Base-by-base conservation (phyloP, 2,888 invertebrate genomes). In the Drosophila kuntzei region DNA sequence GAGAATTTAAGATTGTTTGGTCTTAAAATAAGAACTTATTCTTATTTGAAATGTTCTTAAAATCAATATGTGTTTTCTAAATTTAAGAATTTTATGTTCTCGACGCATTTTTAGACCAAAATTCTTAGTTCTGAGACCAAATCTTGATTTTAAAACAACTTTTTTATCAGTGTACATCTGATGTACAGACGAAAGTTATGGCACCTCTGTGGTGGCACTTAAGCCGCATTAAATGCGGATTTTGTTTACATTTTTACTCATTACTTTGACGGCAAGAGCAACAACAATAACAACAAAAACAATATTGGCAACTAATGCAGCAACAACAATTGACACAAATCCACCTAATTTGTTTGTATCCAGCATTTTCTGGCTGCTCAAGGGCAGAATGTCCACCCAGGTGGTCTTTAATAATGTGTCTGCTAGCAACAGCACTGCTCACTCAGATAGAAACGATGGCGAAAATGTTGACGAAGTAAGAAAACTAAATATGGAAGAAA, bases 181-280 rank as follows among this genome's bases (percentile, higher is more conserved):
- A 58, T 36, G 55, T 47, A 43, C 37, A 46, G 22, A 18, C 9
- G 46, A 54, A 69, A 80, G 61, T 78, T 73, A 59, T 69, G 61
- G 55, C 20, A 29, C 25, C 47, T 47, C 49, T 41, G 64, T 44
- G 63, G 68, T 61, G 47, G 34, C 82, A 76, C 68, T 85, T 85
- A 85, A 82, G 83, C 77, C 77, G 81, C 75, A 79, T 87, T 81
- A 81, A 64, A 67, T 74, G 61, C 53, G 72, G 75, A 80, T 81
- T 83, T 79, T 75, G 85, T 84, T 84, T 66, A 77, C 83, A 84
- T 66, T 76, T 79, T 58, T 77, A 65, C 79, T 71, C 66, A 64
- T 67, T 71, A 60, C 63, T 34, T 43, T 65, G 59, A 57, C 55
- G 61, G 39, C 59, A 37, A 54, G 44, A 39, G 44, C 60, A 32